Evolutionary conservation across 1,140 invertebrate species (phyloP), one percentile per base, ranked within the genome.

Genomic region (Drosophila lowei): DNA sequence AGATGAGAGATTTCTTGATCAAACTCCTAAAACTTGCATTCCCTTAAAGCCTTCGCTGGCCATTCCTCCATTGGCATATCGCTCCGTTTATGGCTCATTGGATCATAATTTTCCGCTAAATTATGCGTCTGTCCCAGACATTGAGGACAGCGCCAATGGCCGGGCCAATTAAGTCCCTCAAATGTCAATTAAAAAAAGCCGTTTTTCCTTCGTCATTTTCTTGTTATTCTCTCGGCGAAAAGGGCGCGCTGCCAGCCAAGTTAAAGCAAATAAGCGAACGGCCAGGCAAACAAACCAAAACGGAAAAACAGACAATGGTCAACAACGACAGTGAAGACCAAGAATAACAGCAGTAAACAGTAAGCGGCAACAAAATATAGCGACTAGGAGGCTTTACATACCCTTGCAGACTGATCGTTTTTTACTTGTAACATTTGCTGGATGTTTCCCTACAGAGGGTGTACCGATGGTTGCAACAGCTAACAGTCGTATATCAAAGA

Each of bases 261-360:
- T 61, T 53, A 79, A 75, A 57, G 55, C 61, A 73, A 77, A 80
- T 80, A 85, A 79, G 76, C 57, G 85, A 80, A 73, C 77, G 62
- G 59, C 11, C 42, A 50, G 49, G 46, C 64, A 68, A 53, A 56
- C 49, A 25, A 38, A 58, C 47, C 44, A 53, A 62, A 56, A 77
- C 46, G 67, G 56, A 74, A 64, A 72, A 50, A 47, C 62, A 73
- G 64, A 80, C 77, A 77, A 77, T 61, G 75, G 70, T 71, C 58
- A 76, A 72, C 79, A 79, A 65, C 57, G 65, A n/a, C n/a, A 44
- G 62, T 38, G 44, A 46, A 54, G 54, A 38, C 59, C 58, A 66
- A 72, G 53, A 59, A 64, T 58, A 81, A 55, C 41, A 68, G 43
- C 61, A 72, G 30, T 43, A 49, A 57, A 61, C 54, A 23, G 38